phyloP scores from a whole-genome alignment of 2,797 vertebrate species.

The Girardinus metallicus region DNA sequence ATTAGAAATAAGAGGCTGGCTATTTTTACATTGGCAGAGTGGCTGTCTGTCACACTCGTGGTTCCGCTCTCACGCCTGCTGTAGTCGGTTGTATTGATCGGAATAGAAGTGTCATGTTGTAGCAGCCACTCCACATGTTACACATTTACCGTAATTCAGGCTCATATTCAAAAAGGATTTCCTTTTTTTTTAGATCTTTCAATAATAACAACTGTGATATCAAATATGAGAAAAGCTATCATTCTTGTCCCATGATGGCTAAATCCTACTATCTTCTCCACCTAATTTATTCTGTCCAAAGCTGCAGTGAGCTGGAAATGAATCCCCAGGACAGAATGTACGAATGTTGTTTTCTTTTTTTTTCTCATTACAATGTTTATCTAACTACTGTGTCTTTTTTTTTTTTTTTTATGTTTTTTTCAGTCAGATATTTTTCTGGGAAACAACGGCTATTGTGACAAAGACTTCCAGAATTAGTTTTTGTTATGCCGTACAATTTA shows the following conservation, averaged over 20 bases:
- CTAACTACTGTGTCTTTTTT: background rate
- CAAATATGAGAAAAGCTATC: background rate
- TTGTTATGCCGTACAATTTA: background rate
- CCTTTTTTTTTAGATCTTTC: background rate
- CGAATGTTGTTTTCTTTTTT: background rate
- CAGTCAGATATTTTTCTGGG: background rate
- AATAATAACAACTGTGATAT: background rate
- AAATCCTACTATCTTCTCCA: background rate
- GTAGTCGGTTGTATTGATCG: conserved; percentile 3
- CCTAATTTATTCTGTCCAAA: background rate
- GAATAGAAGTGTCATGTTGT: conserved; percentile 4
- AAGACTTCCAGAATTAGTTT: background rate
- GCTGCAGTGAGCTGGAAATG: background rate
- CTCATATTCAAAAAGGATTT: background rate
- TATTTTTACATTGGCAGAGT: conserved; percentile 3
- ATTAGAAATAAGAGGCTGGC: background rate
- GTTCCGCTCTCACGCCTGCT: conserved; percentile 6
- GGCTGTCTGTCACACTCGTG: conserved; percentile 1
- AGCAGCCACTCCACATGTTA: background rate
- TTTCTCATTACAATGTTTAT: background rate
- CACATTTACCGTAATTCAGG: background rate
- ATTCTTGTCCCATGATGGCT: background rate
- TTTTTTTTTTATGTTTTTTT: background rate
- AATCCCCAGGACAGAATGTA: background rate
- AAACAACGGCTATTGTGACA: background rate